Base-by-base conservation (phyloP, 2,888 invertebrate genomes). In the Saturnia japonica region DNA sequence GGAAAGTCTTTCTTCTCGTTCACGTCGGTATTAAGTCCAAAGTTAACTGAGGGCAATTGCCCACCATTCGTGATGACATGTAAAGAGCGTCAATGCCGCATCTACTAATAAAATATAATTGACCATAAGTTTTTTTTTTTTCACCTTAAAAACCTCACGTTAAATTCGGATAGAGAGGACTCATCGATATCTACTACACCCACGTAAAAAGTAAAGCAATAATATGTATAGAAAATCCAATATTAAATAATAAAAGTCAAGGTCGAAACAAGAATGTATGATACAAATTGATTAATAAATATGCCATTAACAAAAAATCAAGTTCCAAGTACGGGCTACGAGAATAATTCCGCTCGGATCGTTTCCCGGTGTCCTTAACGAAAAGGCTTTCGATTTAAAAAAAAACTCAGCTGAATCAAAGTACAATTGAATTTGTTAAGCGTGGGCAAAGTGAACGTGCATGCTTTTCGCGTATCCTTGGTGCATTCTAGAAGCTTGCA, bases 301-400 rank as follows among this genome's bases (percentile, higher is more conserved):
- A 34, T 19, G 11, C n/a, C 16, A 64, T 4, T 1, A 40, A 40
- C 4, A 64, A 40, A 40, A 64, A 64, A 40, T 9, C 64, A 8
- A 40, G 40, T n/a, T n/a, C 64, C 64, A 64, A 64, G 19, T 64
- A 64, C n/a, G 64, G 40, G n/a, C 19, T 1, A 4, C n/a, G 19
- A 64, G 8, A 34, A 19, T 64, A 40, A 64, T 40, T 64, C 34
- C 40, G 40, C 40, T 40, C 9, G 11, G 40, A 64, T 64, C 40
- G n/a, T 22, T 64, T 64, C 64, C 64, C 64, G 40, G 34, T 64
- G 64, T 64, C 64, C 64, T 64, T 64, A 40, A n/a, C 64, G n/a
- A 40, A 40, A 40, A n/a, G 16, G 64, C 40, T 64, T 64, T 64
- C 64, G 64, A 64, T 60, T 25, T 60, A 14, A 60, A 60, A 19